Base-by-base conservation (phyloP, 2,888 invertebrate species). In the Anthrax anthrax region DNA sequence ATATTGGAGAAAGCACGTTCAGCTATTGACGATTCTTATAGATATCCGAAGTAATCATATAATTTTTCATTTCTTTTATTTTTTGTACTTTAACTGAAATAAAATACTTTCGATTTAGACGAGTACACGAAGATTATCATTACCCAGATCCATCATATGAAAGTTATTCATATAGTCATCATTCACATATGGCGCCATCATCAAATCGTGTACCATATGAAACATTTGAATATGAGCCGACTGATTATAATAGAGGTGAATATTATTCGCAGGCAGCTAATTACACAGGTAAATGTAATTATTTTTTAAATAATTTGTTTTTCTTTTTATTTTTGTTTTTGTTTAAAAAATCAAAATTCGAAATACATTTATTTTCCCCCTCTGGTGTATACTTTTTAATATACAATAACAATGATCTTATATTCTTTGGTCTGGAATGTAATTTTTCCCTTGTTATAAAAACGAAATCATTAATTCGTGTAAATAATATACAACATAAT, bases 11-110 rank as follows among this genome's bases (percentile, higher is more conserved):
- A 85, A 46, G 87, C 87, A 1, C 74, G 87, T 46, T 76, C 77
- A 19, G 86, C 86, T 29, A 86, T 88, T 84, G 86, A 86, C 62
- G 78, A 84, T 52, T 81, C 76, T 45, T 83, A 84, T 50, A 74
- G 76, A 58, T 83, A 72, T 34, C 4, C n/a, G 12, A 34, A 34
- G 34, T 14, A 34, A 10, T 10, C 19, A 18, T 37, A 36, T 19
- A 10, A 3, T 23, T 10, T 13, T 29, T 12, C 29, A 8, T 14
- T 37, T 37, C n/a, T 17, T 44, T 44, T 13, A 37, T 41, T 37
- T 18, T 36, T 19, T 17, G 12, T n/a, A n/a, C n/a, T n/a, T 43
- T 19, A 14, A 34, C 38, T 37, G 16, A n/a, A n/a, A n/a, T n/a
- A n/a, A n/a, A n/a, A n/a, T n/a, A n/a, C n/a, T 18, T 29, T 19